These are phyloP conservation scores for Drosophila auraria DNA, from an alignment of 1,140 invertebrate species.

Conservation along the genomic window DNA sequence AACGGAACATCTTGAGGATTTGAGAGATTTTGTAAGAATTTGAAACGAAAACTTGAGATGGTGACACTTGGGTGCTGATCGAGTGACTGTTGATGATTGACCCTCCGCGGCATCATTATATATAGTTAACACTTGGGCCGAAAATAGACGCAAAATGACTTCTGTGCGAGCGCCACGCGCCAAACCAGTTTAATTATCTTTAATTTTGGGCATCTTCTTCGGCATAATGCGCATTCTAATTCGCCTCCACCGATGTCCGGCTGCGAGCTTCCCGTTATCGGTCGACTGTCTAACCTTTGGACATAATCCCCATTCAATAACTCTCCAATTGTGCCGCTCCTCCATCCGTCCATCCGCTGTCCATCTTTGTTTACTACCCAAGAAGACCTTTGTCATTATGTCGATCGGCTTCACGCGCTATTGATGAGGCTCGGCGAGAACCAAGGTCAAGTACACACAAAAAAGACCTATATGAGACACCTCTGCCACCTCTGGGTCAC, in stretches of 20 bases:
- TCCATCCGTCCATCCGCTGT: slow-evolving; percentile 5
- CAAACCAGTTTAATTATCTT: slow-evolving; percentile 42
- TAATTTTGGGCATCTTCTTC: background rate
- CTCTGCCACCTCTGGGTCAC: slow-evolving; percentile 19
- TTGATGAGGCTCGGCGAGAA: slow-evolving; percentile 32
- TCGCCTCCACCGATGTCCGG: slow-evolving; percentile 3
- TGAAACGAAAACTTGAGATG: background rate
- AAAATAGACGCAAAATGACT: slow-evolving; percentile 11
- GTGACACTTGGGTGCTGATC: slow-evolving; percentile 11
- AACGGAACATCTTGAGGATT: slow-evolving; percentile 44
- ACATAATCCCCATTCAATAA: slow-evolving; percentile 43
- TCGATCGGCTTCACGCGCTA: slow-evolving; percentile 33
- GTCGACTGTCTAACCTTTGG: slow-evolving; percentile 29
- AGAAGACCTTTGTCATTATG: slow-evolving; percentile 35
- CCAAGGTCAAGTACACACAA: slow-evolving; percentile 33
- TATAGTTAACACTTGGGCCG: slow-evolving; percentile 15
- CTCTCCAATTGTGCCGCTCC: slow-evolving; percentile 22
- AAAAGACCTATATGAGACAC: slow-evolving; percentile 24
- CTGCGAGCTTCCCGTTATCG: slow-evolving; percentile 29
- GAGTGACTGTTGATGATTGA: slow-evolving; percentile 40
- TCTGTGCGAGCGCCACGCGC: slow-evolving; percentile 34
- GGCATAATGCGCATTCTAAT: slow-evolving; percentile 29
- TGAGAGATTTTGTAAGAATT: background rate
- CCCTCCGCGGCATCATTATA: slow-evolving; percentile 1
- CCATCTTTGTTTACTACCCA: slow-evolving; percentile 20